Base-by-base conservation (phyloP, 1,140 invertebrate genomes). In the Rhagoletis zephyria region DNA sequence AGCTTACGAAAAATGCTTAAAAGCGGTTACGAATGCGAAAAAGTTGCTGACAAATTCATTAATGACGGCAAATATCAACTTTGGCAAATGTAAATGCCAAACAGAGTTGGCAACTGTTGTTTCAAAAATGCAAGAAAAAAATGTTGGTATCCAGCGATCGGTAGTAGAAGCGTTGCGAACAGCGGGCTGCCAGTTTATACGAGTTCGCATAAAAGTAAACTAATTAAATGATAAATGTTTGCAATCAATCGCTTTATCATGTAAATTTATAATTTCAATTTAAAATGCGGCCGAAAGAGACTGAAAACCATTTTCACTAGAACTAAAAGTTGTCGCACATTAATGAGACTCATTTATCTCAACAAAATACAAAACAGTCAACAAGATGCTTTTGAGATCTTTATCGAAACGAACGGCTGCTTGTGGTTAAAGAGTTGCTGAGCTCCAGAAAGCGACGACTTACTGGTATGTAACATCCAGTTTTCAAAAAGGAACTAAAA, bases 191-290 rank as follows among this genome's bases (percentile, higher is more conserved):
- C 16, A 63, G 61, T 63, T 63, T 67, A 67, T 67, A 67, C 30
- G 64, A 30, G 30, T 67, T 48, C 30, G 59, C 48, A 85, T 85
- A 63, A 63, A 85, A 63, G 59, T 51, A 63, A 86, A 86, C 64
- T 88, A 88, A 88, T 88, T 86, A 88, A 88, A 88, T 88, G 87
- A 88, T 88, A 88, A 86, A 88, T 88, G 70, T 61, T 67, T n/a
- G 56, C 59, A 88, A 88, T 88, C 85, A 88, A 88, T 88, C 87
- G 85, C 67, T 86, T 88, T 88, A 88, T 86, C 87, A 86, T 88
- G 85, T 88, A 88, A 88, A 88, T 88, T 88, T 86, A 88, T 88
- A 88, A 85, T 86, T 86, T 86, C 85, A 86, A 86, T 88, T 86
- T 88, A 86, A 88, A 86, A 86, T 81, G 48, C 19, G 74, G n/a